Percentiles rank a stretch among this genome's conserved stretches.
These are phyloP conservation scores for Mesitornis unicolor DNA, from an alignment of 2,113 vertebrate species.

Conservation along the genomic window DNA sequence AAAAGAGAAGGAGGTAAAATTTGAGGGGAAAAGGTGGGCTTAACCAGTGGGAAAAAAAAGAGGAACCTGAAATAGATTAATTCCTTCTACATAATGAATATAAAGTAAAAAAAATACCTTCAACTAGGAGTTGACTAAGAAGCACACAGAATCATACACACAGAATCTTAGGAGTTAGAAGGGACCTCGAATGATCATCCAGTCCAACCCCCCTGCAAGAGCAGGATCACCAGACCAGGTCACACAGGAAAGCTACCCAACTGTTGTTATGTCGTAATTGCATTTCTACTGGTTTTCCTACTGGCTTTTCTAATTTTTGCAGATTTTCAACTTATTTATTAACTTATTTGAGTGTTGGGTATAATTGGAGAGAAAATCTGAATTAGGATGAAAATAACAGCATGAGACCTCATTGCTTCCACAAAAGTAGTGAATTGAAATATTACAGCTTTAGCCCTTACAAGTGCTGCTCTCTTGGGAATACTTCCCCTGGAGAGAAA, in stretches of 20 bases:
- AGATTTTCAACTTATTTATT: background rate
- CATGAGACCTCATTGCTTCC: background rate
- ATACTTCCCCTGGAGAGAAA: background rate
- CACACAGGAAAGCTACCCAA: no score
- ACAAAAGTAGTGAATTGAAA: background rate
- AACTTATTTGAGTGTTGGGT: background rate
- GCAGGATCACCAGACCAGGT: no score
- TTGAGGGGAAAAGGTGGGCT: background rate
- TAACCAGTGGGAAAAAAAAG: background rate
- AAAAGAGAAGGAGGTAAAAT: no score
- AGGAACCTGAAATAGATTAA: background rate
- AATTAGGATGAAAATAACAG: background rate
- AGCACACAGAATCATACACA: no score
- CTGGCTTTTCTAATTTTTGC: background rate
- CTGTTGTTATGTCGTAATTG: background rate
- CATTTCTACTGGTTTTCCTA: background rate
- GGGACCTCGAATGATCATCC: no score
- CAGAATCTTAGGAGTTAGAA: no score
- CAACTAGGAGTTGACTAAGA: background rate
- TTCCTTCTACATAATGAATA: background rate
- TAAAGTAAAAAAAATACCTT: no score
- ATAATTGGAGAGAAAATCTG: background rate
- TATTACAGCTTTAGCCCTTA: background rate
- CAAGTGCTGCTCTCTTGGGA: background rate
- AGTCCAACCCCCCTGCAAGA: no score